Base-by-base conservation (phyloP, 2,113 vertebrate genomes). In the Chrysochloris asiatica region DNA sequence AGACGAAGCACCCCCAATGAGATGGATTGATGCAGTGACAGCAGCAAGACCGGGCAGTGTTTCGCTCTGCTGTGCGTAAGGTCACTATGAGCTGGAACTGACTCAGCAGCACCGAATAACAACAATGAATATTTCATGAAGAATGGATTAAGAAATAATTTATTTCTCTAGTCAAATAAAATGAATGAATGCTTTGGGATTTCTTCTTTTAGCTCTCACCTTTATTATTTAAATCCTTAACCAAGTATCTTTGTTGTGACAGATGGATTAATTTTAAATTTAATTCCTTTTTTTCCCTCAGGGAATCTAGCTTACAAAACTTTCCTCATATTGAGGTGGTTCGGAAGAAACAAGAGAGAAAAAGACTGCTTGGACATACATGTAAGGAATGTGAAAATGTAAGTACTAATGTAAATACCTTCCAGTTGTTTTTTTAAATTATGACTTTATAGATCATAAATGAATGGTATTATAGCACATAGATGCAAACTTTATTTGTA, bases 311-410 rank as follows among this genome's bases (percentile, higher is more conserved):
- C 10, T 83, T 97, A 6, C 84, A 97, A 96, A 97, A 97, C 97
- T 99, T 98, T 96, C 98, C 99, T 97, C 98, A 99, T 47, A 97
- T 99, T 98, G 98, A 98, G 65, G 99, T 99, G n/a, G 92, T 99
- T 95, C 98, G 99, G 52, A 99, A 99, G 95, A 99, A 99, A 95
- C 99, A 99, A n/a, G 99, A 99, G 92, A 98, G 99, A 95, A 98
- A 98, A 90, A 99, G 99, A 95, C 97, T 99, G 94, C 98, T 97
- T 91, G 99, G 99, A 63, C 98, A 99, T 26, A 99, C 99, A 24
- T 99, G 99, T 97, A 99, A 99, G 93, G 99, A 99, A 95, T 99
- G 99, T 98, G 99, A 99, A 96, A 95, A 98, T 69, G 99, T 99
- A 96, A 98, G 99, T 98, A 96, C 22, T 69, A 33, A 59, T 77